Percentiles rank a stretch among this genome's conserved stretches.
Conservation (phyloP, 2,797 vertebrate genomes). For the Tenualosa thibaudeaui region DNA sequence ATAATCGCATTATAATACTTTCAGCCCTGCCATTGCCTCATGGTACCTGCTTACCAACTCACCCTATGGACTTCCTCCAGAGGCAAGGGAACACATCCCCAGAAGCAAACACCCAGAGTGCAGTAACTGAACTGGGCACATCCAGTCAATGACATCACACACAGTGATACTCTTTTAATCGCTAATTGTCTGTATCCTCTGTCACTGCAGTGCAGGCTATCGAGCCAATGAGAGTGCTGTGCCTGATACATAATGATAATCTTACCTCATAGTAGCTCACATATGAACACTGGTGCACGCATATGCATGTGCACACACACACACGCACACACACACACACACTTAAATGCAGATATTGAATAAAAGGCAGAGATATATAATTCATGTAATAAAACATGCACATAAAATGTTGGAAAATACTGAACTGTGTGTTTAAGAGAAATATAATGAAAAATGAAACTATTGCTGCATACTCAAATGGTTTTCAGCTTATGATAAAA, state of each 20-base stretch:
- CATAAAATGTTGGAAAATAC: background rate
- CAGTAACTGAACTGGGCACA: conserved; percentile 20
- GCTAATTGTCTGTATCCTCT: conserved; percentile 21
- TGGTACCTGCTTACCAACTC: background rate
- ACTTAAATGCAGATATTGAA: background rate
- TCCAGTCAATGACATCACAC: conserved; percentile 32
- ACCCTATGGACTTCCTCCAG: background rate
- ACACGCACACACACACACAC: background rate
- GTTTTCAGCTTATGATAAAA: conserved; percentile 39
- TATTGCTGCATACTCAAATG: background rate
- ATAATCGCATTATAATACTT: background rate
- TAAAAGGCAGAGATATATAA: background rate
- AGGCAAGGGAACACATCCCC: background rate
- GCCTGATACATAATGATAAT: background rate
- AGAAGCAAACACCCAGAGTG: conserved; percentile 23
- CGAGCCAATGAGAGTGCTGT: background rate
- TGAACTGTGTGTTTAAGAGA: background rate
- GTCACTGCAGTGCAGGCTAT: background rate
- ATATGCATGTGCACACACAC: background rate
- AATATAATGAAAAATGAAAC: background rate
- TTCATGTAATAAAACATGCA: background rate
- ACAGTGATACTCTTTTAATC: conserved; percentile 8
- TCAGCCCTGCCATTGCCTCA: background rate
- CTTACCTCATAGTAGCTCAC: conserved; percentile 8
- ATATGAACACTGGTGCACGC: background rate